Conservation (phyloP, 2,113 vertebrate genomes). For the Salvelinus namaycush region DNA sequence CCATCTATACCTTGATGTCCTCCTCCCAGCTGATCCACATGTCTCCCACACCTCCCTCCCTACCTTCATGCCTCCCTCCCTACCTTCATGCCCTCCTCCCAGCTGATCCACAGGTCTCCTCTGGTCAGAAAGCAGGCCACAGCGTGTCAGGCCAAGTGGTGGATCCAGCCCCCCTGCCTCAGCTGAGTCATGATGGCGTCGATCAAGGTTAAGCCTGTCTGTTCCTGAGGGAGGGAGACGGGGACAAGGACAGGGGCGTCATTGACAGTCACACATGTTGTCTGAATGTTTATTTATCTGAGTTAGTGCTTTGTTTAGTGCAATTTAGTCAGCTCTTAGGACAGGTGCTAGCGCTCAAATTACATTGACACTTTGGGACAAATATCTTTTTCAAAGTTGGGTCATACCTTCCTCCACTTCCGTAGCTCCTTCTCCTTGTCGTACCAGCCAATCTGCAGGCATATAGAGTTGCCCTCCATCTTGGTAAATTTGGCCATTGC, state of each 20-base stretch:
- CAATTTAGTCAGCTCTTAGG: too few relatives aligned
- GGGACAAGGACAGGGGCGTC: too few relatives aligned
- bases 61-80: conserved; percentile 63
- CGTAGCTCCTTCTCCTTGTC: conserved; percentile 49
- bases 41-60: background rate
- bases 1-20: conserved; percentile 5
- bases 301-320: too few relatives aligned
- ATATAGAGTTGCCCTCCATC: conserved; percentile 57
- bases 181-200: conserved; percentile 65
- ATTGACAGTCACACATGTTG: too few relatives aligned
- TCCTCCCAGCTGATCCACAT: conserved; percentile 8
- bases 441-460: conserved; percentile 50
- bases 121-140: conserved; percentile 61
- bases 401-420: conserved; percentile 56
- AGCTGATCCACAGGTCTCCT: conserved; percentile 62
- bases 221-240: conserved; percentile 27
- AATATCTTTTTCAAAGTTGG: background rate
- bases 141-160: conserved; percentile 58
- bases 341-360: too few relatives aligned
- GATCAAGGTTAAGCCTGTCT: conserved; percentile 61
- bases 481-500: conserved; percentile 53
- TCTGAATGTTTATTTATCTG: too few relatives aligned
- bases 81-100: conserved; percentile 64
- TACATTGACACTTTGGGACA: too few relatives aligned
- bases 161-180: conserved; percentile 58